Conservation (phyloP, 1,140 invertebrate species). For the Apis laboriosa region DNA sequence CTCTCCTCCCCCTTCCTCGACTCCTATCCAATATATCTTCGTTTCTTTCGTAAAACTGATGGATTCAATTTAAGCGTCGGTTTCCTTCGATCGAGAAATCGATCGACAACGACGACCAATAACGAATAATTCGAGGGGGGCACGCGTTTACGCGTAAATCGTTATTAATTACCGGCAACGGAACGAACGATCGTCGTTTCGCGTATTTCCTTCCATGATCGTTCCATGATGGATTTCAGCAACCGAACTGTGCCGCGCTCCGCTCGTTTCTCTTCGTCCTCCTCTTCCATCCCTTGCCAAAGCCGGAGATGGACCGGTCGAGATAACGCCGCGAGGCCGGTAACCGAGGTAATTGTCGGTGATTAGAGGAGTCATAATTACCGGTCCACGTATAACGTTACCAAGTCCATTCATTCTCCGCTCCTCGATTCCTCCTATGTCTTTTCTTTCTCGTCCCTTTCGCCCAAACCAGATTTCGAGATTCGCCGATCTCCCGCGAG, state of each 20-base stretch:
- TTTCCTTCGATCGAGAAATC: not conserved
- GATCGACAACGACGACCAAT: not conserved
- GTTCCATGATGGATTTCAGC: conserved; percentile 49
- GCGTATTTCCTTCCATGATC: not conserved
- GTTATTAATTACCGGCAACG: conserved; percentile 52
- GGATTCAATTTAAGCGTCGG: not conserved
- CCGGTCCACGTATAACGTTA: conserved; percentile 74
- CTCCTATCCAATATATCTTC: no score
- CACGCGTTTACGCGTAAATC: conserved; percentile 37
- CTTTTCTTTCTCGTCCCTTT: conserved; percentile 24
- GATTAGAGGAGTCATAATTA: conserved; percentile 80
- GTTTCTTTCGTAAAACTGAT: not conserved
- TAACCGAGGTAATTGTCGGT: conserved; percentile 78
- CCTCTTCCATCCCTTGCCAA: not conserved
- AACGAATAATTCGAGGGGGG: conserved; percentile 33
- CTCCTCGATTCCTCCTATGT: conserved; percentile 43
- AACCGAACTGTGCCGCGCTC: conserved; percentile 23
- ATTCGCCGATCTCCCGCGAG: conserved; percentile 38
- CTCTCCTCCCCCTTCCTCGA: no score
- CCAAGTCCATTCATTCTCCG: conserved; percentile 72
- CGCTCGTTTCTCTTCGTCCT: conserved; percentile 38
- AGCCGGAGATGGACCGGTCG: conserved; percentile 73
- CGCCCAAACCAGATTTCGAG: not conserved
- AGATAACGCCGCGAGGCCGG: conserved; percentile 74
- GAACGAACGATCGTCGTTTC: conserved; percentile 14